Percentiles rank a stretch among this genome's conserved stretches.
Conservation (phyloP, 2,888 invertebrate species). For the Tanypteryx hageni region DNA sequence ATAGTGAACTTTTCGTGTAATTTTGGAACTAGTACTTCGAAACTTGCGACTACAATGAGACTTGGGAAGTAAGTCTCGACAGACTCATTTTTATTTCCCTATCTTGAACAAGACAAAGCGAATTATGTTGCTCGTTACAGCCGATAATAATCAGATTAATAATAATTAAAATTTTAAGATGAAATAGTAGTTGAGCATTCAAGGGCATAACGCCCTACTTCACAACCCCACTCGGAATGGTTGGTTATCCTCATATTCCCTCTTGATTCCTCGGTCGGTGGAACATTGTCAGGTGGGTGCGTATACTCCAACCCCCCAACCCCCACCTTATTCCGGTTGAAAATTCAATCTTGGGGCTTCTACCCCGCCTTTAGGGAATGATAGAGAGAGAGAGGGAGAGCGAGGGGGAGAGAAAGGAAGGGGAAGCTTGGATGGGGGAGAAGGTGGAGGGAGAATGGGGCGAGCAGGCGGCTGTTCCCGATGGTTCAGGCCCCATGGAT, state of each 20-base stretch:
- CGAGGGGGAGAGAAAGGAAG: neutral
- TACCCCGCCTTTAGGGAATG: neutral
- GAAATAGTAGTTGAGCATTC: too few species aligned
- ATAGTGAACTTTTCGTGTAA: too few species aligned
- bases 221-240: neutral
- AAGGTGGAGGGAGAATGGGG: neutral
- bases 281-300: constrained; percentile 53
- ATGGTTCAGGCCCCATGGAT: constrained; percentile 4
- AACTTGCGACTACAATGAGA: too few species aligned
- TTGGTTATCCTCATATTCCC: neutral
- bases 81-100: too few species aligned
- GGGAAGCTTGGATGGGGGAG: neutral
- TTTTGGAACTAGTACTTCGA: too few species aligned
- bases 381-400: neutral
- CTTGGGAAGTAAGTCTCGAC: too few species aligned
- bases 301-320: constrained; percentile 35
- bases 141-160: too few species aligned
- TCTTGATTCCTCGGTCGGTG: neutral
- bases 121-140: too few species aligned
- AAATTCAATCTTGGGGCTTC: constrained; percentile 51
- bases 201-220: neutral
- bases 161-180: too few species aligned
- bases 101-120: too few species aligned
- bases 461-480: constrained; percentile 6
- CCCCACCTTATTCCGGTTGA: constrained; percentile 46